Evolutionary conservation across 2,888 invertebrate species (phyloP), one percentile per base, ranked within the genome.

Genomic region (Hyles lineata): DNA sequence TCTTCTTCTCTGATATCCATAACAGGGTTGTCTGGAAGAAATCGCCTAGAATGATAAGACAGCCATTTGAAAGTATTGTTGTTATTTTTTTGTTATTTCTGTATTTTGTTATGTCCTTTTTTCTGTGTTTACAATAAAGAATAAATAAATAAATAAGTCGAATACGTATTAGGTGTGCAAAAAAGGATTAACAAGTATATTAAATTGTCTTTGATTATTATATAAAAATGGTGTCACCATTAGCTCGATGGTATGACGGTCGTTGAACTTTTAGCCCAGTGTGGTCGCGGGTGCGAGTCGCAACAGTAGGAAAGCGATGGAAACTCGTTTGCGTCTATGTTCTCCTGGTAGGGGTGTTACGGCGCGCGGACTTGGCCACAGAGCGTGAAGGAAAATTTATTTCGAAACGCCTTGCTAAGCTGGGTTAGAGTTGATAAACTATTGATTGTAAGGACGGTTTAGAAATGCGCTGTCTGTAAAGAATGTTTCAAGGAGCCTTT

Each of bases 261-360:
- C 86, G 79, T 82, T 85, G 85, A 86, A 85, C 88, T 88, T 88
- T 87, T 88, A 89, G 89, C 89, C 89, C 85, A 87, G 85, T 87
- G 79, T 78, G 75, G 78, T 76, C 69, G 71, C 50, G 52, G 63
- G 69, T 71, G 74, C 63, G 25, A 59, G 55, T 75, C 72, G 74
- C 76, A 71, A 76, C 73, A 74, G 76, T 76, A 80, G 77, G 80
- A 81, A 80, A 75, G 76, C 55, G 71, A 59, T 77, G 77, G 75
- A 84, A 81, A 86, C 86, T 81, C 85, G 87, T 87, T 86, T 82
- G 80, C 81, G 78, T 78, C 82, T 82, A 82, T 87, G 87, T 77
- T 74, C 75, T 79, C 87, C 85, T 87, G 80, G 88, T 88, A 89
- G 86, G 86, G 86, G 73, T 85, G 85, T 67, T 71, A 71, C 67